Evolutionary conservation across 30 jellyfish, hydroid and myxozoan genomes (phyloP).

Genomic region (Mastigias papua): DNA sequence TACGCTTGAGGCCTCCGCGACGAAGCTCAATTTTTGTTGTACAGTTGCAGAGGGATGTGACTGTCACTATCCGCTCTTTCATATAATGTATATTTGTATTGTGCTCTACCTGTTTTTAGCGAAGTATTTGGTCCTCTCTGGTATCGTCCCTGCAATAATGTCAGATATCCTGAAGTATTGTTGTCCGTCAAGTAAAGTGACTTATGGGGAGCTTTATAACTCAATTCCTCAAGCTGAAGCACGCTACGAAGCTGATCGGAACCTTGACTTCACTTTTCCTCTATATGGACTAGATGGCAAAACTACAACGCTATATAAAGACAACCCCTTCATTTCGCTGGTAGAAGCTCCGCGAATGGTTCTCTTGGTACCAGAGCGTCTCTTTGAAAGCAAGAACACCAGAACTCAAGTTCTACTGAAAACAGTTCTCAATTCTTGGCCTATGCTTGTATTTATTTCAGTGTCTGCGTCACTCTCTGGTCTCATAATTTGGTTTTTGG

Average conservation of each 20-base stretch:
- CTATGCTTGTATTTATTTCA: conserved; percentile 87
- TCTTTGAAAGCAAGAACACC: conserved; percentile 81
- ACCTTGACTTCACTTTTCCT: conserved; percentile 89
- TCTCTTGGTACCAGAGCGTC: conserved; percentile 84
- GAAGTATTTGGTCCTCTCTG: conserved; percentile 66
- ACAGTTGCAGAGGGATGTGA: too few relatives aligned
- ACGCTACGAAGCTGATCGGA: conserved; percentile 63
- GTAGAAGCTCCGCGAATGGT: conserved; percentile 95
- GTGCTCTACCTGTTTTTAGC: conserved; percentile 23
- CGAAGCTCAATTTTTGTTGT: too few relatives aligned
- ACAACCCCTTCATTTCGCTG: conserved; percentile 85
- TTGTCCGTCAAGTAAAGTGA: conserved; percentile 82
- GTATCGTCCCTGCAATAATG: conserved; percentile 82
- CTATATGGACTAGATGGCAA: conserved; percentile 88
- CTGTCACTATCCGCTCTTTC: too few relatives aligned
- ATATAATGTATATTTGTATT: too few relatives aligned
- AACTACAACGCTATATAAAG: conserved; percentile 72
- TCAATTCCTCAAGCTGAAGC: conserved; percentile 78
- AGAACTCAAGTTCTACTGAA: conserved; percentile 92
- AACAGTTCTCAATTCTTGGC: conserved; percentile 96
- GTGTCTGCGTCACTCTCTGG: conserved; percentile 96
- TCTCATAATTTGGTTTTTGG: conserved; percentile 92
- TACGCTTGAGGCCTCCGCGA: too few relatives aligned
- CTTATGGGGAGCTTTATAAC: conserved; percentile 74
- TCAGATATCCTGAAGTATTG: conserved; percentile 61